Evolutionary conservation across 2,888 invertebrate genomes (phyloP).

Genomic region (Xestoiulus laeticollis): DNA sequence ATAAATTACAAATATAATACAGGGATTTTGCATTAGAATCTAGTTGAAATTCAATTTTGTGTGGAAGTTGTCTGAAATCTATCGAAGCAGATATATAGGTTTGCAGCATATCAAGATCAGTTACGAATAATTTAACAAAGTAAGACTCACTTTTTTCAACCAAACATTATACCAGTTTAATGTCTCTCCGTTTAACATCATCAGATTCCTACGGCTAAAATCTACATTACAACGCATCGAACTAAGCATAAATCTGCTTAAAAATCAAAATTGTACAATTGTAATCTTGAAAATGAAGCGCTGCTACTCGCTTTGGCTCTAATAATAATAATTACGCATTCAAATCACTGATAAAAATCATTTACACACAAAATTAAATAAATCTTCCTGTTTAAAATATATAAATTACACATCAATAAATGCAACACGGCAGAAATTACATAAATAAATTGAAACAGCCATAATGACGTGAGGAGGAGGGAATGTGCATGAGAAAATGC

Average conservation of each 20-base stretch:
- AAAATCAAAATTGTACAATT: slow-evolving; percentile 14
- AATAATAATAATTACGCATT: neutral
- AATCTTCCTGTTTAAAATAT: slow-evolving; percentile 28
- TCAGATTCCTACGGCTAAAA: slow-evolving; percentile 17
- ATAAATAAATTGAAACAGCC: slow-evolving; percentile 16
- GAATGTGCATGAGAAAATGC: neutral
- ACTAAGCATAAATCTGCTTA: neutral
- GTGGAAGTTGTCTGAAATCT: too few species aligned
- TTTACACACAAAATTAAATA: slow-evolving; percentile 14
- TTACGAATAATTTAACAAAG: neutral
- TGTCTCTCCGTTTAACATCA: slow-evolving; percentile 34
- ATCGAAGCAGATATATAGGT: too few species aligned
- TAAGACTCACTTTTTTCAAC: neutral
- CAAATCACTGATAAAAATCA: slow-evolving; percentile 40
- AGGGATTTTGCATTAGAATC: too few species aligned
- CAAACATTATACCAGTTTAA: slow-evolving; percentile 35
- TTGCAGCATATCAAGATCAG: too few species aligned
- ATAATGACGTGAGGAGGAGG: neutral
- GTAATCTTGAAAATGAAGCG: neutral
- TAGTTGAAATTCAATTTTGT: too few species aligned
- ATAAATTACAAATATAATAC: too few species aligned
- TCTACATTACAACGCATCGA: slow-evolving; percentile 27
- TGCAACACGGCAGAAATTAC: slow-evolving; percentile 20
- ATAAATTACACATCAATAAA: slow-evolving; percentile 30
- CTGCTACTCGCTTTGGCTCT: neutral